These are phyloP conservation scores for Hirtodrosophila histrioides DNA, from an alignment of 2,888 invertebrate genomes.

Conservation along the genomic window DNA sequence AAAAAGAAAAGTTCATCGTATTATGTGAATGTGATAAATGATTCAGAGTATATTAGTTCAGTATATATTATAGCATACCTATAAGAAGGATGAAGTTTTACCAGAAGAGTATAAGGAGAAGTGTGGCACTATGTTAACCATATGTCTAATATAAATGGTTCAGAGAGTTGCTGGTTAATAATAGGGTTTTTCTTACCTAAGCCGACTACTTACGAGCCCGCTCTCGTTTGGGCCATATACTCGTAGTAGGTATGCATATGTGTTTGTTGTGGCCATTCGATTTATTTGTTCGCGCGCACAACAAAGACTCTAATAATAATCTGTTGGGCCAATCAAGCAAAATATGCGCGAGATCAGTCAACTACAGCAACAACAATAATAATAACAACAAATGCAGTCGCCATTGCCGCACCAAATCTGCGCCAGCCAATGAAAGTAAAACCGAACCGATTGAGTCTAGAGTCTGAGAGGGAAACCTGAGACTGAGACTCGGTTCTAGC, in stretches of 20 bases:
- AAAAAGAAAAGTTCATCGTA: too few relatives aligned
- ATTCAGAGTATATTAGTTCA: too few relatives aligned
- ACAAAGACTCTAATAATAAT: conserved; percentile 80
- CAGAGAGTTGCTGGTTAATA: too few relatives aligned
- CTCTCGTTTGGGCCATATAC: too few relatives aligned
- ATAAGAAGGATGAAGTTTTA: too few relatives aligned
- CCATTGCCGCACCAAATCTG: conserved; percentile 58
- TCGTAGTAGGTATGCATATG: conserved; percentile 13
- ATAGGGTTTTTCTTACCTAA: too few relatives aligned
- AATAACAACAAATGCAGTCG: conserved; percentile 41
- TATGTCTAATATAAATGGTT: too few relatives aligned
- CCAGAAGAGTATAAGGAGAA: too few relatives aligned
- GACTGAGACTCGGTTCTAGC: conserved; percentile 51
- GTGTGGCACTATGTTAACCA: too few relatives aligned
- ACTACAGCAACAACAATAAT: conserved; percentile 47
- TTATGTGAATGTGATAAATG: too few relatives aligned
- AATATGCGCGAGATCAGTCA: conserved; percentile 81
- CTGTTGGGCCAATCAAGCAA: conserved; percentile 81
- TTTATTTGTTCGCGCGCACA: conserved; percentile 73
- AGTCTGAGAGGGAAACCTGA: conserved; percentile 30
- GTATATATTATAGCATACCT: too few relatives aligned
- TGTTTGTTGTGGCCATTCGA: conserved; percentile 58
- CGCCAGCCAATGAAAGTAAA: conserved; percentile 73
- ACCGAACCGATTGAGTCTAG: conserved; percentile 49
- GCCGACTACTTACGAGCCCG: too few relatives aligned